These are phyloP conservation scores for Copsychus sechellarum DNA, from an alignment of 2,113 vertebrate species.

Conservation along the genomic window DNA sequence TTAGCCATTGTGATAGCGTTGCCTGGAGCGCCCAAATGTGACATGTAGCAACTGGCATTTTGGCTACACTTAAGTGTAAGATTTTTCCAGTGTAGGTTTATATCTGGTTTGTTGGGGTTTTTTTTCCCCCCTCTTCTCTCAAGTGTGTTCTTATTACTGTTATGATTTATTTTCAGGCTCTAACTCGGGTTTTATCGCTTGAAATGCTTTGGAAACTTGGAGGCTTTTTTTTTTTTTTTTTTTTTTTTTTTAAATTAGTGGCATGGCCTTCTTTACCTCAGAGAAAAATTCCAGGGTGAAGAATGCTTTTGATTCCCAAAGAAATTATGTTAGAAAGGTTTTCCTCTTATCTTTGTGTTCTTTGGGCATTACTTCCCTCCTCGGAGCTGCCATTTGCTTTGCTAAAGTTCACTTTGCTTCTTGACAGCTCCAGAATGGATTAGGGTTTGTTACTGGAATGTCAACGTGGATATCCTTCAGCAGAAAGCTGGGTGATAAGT, in stretches of 20 bases:
- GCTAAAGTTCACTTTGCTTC: background rate
- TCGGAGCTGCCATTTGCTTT: background rate
- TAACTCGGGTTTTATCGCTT: constrained; percentile 39
- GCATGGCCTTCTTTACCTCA: background rate
- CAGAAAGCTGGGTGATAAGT: background rate
- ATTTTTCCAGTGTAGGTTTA: constrained; percentile 59
- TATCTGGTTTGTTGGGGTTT: background rate
- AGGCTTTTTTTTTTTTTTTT: background rate
- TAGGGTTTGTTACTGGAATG: background rate
- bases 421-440: background rate
- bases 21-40: constrained; percentile 34
- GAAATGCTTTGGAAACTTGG: constrained; percentile 42
- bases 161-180: constrained; percentile 54
- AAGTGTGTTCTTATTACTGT: background rate
- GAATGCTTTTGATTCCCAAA: background rate
- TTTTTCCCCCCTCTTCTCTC: background rate
- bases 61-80: constrained; percentile 43
- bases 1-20: constrained; percentile 62
- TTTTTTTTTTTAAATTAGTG: background rate
- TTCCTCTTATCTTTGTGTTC: background rate
- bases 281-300: background rate
- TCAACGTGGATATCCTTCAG: background rate
- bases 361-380: background rate
- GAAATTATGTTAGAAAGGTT: background rate
- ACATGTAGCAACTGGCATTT: constrained; percentile 54